Base-by-base conservation (phyloP, 2,888 invertebrate species). In the Chymomyza caudatula region DNA sequence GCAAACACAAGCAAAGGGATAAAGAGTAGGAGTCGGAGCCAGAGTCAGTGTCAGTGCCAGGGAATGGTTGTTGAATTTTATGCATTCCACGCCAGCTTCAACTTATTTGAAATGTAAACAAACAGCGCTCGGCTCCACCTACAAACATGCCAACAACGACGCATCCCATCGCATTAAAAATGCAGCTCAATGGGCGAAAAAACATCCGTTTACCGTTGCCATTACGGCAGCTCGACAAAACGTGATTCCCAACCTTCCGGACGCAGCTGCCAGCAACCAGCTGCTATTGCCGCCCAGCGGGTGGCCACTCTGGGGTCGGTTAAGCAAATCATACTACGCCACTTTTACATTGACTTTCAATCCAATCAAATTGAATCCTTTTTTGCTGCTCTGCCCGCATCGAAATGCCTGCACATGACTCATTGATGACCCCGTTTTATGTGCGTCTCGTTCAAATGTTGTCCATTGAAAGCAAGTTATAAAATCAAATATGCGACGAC, bases 291-390 rank as follows among this genome's bases (percentile, higher is more conserved):
- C 66, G 43, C 15, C 3, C 47, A 15, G 13, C 8, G 55, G 49
- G 3, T 23, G 54, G n/a, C n/a, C n/a, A n/a, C n/a, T n/a, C n/a
- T n/a, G n/a, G n/a, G n/a, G 15, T n/a, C 42, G 56, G 6, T 15
- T 60, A 58, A 19, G 47, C 65, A 81, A 82, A 81, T 81, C 80
- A 80, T 81, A 73, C 78, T 73, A 66, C 22, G 65, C 65, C 70
- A 76, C 73, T 70, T 62, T 55, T 57, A 67, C 63, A 70, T 55
- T 51, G 65, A 63, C 75, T 71, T 79, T 77, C 86, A 82, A 83
- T 86, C 86, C 83, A 86, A 85, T 85, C 82, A 82, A 85, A 85
- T 87, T 82, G 85, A 85, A 85, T 85, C 80, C 86, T 83, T 80
- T n/a, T 80, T 68, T 71, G 20, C 20, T n/a, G n/a, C 13, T 23